A percentile compares a stretch with the other conserved stretches of the same genome.
Conservation (phyloP, 2,797 vertebrate species). For the Botia kubotai region DNA sequence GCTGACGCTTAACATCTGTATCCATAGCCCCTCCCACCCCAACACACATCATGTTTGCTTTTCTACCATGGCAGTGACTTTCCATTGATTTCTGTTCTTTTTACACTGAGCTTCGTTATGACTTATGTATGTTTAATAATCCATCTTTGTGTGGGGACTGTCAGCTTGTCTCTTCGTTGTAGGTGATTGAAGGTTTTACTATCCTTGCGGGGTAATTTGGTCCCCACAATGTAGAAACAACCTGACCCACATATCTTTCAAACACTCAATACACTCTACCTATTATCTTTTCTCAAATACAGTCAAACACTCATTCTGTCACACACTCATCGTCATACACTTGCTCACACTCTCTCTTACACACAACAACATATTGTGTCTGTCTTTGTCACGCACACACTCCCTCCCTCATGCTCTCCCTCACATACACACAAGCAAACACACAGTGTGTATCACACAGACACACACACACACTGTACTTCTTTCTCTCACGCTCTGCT, state of each 20-base stretch:
- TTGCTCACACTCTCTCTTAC: not conserved
- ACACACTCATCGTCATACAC: constrained; percentile 41
- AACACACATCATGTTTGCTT: not conserved
- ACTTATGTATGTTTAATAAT: not conserved
- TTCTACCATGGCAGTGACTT: not conserved
- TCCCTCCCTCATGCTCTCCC: constrained; percentile 36
- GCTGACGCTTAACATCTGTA: not conserved
- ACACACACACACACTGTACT: constrained; percentile 41
- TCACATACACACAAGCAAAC: constrained; percentile 18
- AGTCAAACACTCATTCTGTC: constrained; percentile 42
- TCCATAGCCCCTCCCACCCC: not conserved
- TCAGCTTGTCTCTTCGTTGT: not conserved
- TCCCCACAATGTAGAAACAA: not conserved
- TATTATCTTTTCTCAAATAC: constrained; percentile 24
- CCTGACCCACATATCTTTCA: constrained; percentile 36
- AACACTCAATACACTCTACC: constrained; percentile 28
- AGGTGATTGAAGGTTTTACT: constrained; percentile 2
- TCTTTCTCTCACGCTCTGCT: constrained; percentile 50
- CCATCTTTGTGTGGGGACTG: not conserved
- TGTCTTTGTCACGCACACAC: constrained; percentile 57
- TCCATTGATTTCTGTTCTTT: not conserved
- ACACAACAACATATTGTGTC: constrained; percentile 47
- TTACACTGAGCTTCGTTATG: not conserved
- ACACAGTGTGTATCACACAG: too few relatives aligned
- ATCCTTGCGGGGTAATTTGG: not conserved